Percentiles rank a stretch among this genome's conserved stretches.
Conservation (phyloP, 2,888 invertebrate genomes). For the Balanococcus diminutus region DNA sequence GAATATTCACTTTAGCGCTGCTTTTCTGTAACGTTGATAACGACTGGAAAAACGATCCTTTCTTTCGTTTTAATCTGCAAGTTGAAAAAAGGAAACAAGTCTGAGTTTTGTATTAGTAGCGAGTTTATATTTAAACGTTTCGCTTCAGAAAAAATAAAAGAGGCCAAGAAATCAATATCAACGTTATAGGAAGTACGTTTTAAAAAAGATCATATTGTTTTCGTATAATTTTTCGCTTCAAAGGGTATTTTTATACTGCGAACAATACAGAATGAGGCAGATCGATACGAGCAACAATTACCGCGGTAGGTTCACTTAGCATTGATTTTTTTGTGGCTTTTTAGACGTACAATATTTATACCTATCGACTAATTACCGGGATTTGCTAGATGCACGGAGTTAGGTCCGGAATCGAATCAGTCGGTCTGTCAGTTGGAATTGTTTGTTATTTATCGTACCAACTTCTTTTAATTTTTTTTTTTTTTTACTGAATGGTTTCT, state of each 20-base stretch:
- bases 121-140: background rate
- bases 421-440: too few relatives aligned
- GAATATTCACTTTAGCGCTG: slow-evolving; percentile 79
- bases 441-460: too few relatives aligned
- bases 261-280: background rate
- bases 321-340: slow-evolving; percentile 23
- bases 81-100: slow-evolving; percentile 53
- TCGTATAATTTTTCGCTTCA: slow-evolving; percentile 39
- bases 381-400: too few relatives aligned
- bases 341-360: background rate
- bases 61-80: slow-evolving; percentile 88
- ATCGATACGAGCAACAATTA: slow-evolving; percentile 42
- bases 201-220: slow-evolving; percentile 37
- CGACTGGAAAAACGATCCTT: slow-evolving; percentile 94
- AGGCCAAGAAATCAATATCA: background rate
- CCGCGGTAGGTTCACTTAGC: slow-evolving; percentile 29
- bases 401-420: too few relatives aligned
- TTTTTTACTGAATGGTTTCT: too few relatives aligned
- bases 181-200: background rate
- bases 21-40: slow-evolving; percentile 95
- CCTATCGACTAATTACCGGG: slow-evolving; percentile 68
- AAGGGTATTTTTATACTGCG: background rate
- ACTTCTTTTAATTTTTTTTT: too few relatives aligned
- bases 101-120: background rate
- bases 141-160: background rate